These are phyloP conservation scores for Callipepla californica DNA, from an alignment of 2,113 vertebrate species.

Conservation along the genomic window DNA sequence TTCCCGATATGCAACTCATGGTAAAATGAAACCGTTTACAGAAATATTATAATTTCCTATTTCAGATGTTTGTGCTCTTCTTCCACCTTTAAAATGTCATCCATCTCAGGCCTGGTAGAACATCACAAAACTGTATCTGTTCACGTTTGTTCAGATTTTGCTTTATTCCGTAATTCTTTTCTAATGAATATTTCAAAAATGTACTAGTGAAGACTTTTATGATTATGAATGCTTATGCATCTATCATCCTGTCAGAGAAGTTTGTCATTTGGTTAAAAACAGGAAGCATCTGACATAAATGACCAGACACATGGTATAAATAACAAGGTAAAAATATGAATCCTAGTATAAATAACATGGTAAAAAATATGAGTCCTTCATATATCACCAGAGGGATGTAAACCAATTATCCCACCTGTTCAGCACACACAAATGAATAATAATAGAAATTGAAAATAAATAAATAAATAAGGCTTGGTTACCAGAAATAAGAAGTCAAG, in stretches of 20 bases:
- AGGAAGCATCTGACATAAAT: background rate
- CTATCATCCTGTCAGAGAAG: background rate
- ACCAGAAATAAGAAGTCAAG: background rate
- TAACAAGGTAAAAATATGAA: background rate
- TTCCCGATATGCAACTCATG: background rate
- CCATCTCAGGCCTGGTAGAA: background rate
- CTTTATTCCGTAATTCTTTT: background rate
- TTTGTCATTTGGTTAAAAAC: slow-evolving; percentile 14
- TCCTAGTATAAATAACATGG: background rate
- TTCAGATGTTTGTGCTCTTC: background rate
- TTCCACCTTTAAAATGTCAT: background rate
- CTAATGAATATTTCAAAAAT: background rate
- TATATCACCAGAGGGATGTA: background rate
- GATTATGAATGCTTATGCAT: background rate
- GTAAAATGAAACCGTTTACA: background rate
- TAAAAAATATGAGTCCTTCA: background rate
- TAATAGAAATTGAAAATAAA: background rate
- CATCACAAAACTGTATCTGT: background rate
- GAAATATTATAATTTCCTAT: background rate
- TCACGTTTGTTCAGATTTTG: background rate
- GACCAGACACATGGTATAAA: background rate
- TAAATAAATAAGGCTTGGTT: background rate
- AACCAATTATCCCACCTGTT: background rate
- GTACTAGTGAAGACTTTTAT: background rate
- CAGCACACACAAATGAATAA: background rate